Evolutionary conservation across 1,140 invertebrate species (phyloP), one percentile per base, ranked within the genome.

Genomic region (Drosophila navojoa): DNA sequence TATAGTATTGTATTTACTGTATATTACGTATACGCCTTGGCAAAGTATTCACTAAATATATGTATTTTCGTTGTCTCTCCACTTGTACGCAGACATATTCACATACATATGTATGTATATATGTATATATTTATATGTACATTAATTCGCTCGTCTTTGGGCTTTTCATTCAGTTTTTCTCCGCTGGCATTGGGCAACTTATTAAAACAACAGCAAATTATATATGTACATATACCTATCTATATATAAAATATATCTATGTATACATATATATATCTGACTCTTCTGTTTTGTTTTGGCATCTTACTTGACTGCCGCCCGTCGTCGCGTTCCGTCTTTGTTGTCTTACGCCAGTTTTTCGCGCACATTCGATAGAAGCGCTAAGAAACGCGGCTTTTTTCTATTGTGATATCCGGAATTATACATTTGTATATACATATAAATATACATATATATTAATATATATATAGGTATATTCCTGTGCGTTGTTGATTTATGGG

Each of bases 1-100:
- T 9, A 35, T 38, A 19, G n/a, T 52, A 53, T 40, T 59, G 54
- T 66, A 49, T 67, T 55, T 40, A 49, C 63, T 49, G 29, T 75
- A 71, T 76, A 76, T 84, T 82, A 77, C 80, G 76, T 79, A 77
- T 80, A 76, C 69, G 68, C 42, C 55, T 64, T 64, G 71, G 58
- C 64, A 71, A 52, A 64, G 59, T 75, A 71, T 75, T 75, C 35
- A 53, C 50, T 44, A 61, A 68, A 69, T 60, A 45, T 2, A 19
- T 19, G 2, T 1, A 22, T 72, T 68, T 47, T 38, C 35, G 35
- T 29, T 29, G 47, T 60, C 50, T 55, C 45, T 52, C 68, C 38
- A 62, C 35, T 68, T 68, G 42, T 38, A 67, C 22, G 15, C 47
- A 55, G 53, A 44, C 25, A 45, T 44, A 53, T 10, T 27, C 4